phyloP scores from a whole-genome alignment of 2,888 invertebrate genomes.

The Tenodera sinensis region DNA sequence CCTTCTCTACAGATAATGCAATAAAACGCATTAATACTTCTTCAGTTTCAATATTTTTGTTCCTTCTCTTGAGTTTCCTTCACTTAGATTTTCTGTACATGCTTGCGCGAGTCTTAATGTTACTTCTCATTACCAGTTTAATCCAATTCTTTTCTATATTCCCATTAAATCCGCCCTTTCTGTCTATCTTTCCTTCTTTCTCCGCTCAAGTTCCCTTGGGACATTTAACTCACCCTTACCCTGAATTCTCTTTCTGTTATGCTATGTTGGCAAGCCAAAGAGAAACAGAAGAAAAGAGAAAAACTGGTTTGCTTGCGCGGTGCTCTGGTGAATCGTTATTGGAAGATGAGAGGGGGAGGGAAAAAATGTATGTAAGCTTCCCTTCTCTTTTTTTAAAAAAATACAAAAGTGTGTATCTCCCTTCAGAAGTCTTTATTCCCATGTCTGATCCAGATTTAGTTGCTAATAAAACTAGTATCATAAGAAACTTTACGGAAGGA shows the following conservation, averaged over 20 bases:
- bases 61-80: background rate
- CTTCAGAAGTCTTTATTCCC: no score
- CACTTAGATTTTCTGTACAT: background rate
- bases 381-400: no score
- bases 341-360: background rate
- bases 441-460: no score
- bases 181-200: background rate
- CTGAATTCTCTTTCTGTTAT: background rate
- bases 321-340: background rate
- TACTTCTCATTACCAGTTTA: background rate
- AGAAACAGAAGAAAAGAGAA: background rate
- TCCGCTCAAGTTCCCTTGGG: background rate
- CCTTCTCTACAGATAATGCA: background rate
- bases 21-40: background rate
- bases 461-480: no score
- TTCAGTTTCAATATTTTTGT: background rate
- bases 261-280: background rate
- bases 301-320: background rate
- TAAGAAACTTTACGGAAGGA: no score
- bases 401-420: no score
- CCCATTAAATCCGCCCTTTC: background rate
- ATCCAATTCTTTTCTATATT: background rate
- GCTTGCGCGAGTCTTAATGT: background rate
- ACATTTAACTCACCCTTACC: background rate
- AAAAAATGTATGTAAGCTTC: background rate